Evolutionary conservation across 2,113 vertebrate genomes (phyloP), one percentile per base, ranked within the genome.

Genomic region (Plectropomus leopardus): DNA sequence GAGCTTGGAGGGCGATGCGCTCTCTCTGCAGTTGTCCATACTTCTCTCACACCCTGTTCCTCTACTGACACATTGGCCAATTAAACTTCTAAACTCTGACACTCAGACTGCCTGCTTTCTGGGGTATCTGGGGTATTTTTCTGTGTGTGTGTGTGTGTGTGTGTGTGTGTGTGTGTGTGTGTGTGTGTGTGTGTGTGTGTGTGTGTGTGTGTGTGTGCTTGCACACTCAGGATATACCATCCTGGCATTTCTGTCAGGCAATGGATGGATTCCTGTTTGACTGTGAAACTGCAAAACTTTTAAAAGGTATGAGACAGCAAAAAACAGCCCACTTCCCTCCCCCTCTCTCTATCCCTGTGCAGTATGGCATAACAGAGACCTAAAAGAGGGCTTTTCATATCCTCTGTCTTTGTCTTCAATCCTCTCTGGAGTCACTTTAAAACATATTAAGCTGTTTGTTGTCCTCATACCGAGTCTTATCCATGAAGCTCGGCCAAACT

Each of bases 11-110:
- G 58, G 45, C 21, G 67, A 80, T 78, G 80, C 45, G 24, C 70
- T 80, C 69, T 73, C 73, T 76, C 36, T 70, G 71, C 77, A 75
- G 69, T 70, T 71, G 77, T 86, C 76, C 58, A 53, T 72, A 77
- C 66, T 80, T 75, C 69, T 73, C 77, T 84, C 69, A 82, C 70
- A 54, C 73, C 67, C 74, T 74, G 81, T 83, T 86, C 60, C 84
- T 60, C 72, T 17, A 14, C 89, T 83, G 85, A 80, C 83, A 89
- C 65, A 75, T 83, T 74, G 87, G 73, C 87, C 89, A 90, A 92
- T 93, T 91, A 90, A 87, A 86, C 86, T 80, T 89, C 80, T 83
- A 85, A 85, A 86, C 76, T 53, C 76, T 74, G 64, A 73, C 78
- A 87, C 78, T 72, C 76, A 66, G 77, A 57, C 73, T 71, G 50